phyloP scores from a whole-genome alignment of 2,888 invertebrate genomes.

The Tipula confusa region DNA sequence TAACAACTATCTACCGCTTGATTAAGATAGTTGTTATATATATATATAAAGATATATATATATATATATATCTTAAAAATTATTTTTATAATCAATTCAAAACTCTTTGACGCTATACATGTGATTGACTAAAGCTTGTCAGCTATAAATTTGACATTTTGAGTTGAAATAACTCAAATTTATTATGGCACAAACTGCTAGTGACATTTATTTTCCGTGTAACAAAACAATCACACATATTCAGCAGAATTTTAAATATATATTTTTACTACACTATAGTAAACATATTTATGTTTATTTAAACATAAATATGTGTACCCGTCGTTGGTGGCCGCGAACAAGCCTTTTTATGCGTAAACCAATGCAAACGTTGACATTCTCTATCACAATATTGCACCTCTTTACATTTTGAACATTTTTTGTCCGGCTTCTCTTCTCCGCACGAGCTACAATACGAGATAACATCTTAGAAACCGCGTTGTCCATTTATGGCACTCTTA shows the following conservation, averaged over 20 bases:
- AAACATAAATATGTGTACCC: too few species aligned
- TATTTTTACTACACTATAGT: background rate
- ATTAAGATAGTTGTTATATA: too few species aligned
- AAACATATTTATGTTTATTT: background rate
- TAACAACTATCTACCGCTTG: too few species aligned
- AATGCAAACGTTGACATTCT: constrained; percentile 89
- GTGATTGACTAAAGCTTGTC: background rate
- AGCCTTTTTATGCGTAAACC: constrained; percentile 85
- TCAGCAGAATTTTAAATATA: background rate
- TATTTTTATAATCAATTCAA: background rate
- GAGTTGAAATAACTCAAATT: background rate
- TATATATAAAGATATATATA: too few species aligned
- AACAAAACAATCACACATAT: background rate
- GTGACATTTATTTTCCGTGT: background rate
- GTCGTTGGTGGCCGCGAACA: constrained; percentile 62
- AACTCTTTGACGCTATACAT: constrained; percentile 26
- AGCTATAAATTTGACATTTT: constrained; percentile 15
- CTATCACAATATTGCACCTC: constrained; percentile 89
- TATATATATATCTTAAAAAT: too few species aligned
- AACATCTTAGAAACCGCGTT: constrained; percentile 70
- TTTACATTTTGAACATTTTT: constrained; percentile 94
- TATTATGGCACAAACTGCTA: background rate
- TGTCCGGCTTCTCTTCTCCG: constrained; percentile 81
- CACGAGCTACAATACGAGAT: constrained; percentile 75
- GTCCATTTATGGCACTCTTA: constrained; percentile 80